Conservation (phyloP, 53 echinoderm and acorn worm genomes). For the Astropecten irregularis region DNA sequence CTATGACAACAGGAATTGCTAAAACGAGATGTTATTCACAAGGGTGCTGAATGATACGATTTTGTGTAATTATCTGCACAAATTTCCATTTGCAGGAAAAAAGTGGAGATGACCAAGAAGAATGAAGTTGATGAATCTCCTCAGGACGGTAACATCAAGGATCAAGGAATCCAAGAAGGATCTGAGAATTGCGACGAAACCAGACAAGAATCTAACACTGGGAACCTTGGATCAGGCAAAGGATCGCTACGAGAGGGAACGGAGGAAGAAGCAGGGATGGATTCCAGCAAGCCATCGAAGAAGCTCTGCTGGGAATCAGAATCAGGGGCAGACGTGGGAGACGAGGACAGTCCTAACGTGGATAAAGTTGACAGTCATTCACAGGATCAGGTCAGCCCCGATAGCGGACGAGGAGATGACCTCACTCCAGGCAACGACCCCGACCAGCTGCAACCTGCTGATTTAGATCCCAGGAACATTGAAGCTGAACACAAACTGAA, state of each 20-base stretch:
- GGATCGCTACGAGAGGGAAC: too few species aligned
- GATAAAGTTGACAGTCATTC: not conserved
- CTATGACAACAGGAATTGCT: too few species aligned
- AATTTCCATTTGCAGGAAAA: conserved; percentile 61
- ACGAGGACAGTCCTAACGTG: too few species aligned
- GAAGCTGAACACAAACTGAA: not conserved
- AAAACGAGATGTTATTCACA: too few species aligned
- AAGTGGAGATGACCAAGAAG: conserved; percentile 56
- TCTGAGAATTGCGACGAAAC: too few species aligned
- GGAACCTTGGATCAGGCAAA: too few species aligned
- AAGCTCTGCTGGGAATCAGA: conserved; percentile 16
- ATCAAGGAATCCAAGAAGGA: not conserved
- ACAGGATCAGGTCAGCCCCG: not conserved
- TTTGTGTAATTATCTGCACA: too few species aligned
- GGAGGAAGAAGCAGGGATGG: not conserved
- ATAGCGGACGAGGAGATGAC: not conserved
- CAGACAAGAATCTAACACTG: not conserved
- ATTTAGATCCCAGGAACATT: too few species aligned
- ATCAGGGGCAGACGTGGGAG: not conserved
- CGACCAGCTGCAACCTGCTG: too few species aligned
- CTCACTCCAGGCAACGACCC: not conserved
- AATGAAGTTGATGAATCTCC: not conserved
- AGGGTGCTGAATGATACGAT: too few species aligned
- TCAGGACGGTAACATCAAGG: not conserved
- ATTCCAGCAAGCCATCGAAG: not conserved